Base-by-base conservation (phyloP, 2,888 invertebrate species). In the Lasioglossum morio region DNA sequence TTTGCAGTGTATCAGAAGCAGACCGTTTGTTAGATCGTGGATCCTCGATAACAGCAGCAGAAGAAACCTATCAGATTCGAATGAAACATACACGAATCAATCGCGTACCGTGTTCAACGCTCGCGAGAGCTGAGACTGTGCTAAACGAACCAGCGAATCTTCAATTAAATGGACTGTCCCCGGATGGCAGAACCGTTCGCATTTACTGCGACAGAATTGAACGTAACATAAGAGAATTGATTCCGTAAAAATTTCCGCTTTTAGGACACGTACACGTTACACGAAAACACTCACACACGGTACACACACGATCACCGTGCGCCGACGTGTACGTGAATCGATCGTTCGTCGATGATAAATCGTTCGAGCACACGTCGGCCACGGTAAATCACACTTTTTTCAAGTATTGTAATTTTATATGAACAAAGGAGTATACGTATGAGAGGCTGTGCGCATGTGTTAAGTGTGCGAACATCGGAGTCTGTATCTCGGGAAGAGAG, bases 371-470 rank as follows among this genome's bases (percentile, higher is more conserved):
- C 76, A 73, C 79, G 87, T 70, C 83, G 88, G 88, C 84, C 88
- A 89, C 88, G 86, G 85, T 90, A 87, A 87, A 90, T 86, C 89
- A 89, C 79, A 85, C 83, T 89, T 93, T 94, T 93, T 94, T 92
- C 92, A 93, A 91, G 88, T 92, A 93, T 86, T 86, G 90, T 92
- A 93, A 93, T 94, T 94, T 94, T 94, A 88, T 94, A 94, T 92
- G 86, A 91, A 89, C 84, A 84, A 81, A 83, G 78, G 79, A 89
- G 78, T 76, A 79, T 82, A 84, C 79, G 81, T 78, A 69, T 63
- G 86, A 14, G 75, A 81, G 79, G 60, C 34, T 84, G 84, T 79
- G 73, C 72, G 86, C 69, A 46, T 85, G 82, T 73, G 53, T 53
- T n/a, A 23, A 23, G 86, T 76, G 79, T 81, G 81, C 69, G 66